Base-by-base conservation (phyloP, 2,113 vertebrate species). In the Oncorhynchus mykiss region DNA sequence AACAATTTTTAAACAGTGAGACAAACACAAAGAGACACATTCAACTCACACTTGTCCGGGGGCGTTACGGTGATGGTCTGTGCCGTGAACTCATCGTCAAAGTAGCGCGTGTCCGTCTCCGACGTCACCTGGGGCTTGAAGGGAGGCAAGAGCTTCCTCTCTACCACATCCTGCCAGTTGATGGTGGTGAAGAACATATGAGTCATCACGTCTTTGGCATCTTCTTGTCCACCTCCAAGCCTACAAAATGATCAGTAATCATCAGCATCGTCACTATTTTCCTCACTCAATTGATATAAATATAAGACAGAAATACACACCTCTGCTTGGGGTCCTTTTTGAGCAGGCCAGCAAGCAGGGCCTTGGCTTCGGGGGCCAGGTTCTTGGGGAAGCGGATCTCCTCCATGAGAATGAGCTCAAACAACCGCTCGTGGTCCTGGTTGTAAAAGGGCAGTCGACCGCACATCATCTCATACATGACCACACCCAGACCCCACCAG, bases 401-500 rank as follows among this genome's bases (percentile, higher is more conserved):
- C 85, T 99, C 97, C 97, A 99, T 98, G 73, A 99, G 91, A 87
- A 99, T 99, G 25, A 98, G 92, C 89, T 99, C 97, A 89, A 99
- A 99, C 18, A 99, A 94, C 45, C 97, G 96, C 92, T 99, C 97
- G 1, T 99, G 97, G 88, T 99, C 97, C 90, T 99, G 97, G 88
- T 99, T 99, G 91, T 99, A 99, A 91, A 99, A 99, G 11, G 97
- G 97, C 72, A 99, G 92, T 68, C 97, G 95, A 1, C 97, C 97
- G 0, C 97, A 99, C 94, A 96, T 95, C 97, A 99, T 98, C 90
- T 98, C 97, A 3, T 99, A 98, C 97, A 97, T 99, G 81, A 99
- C 97, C 81, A 99, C 97, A 7, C 97, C 97, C n/a, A 99, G 90
- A 66, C 97, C 97, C 97, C 97, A 99, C 97, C 97, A 99, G 90